A percentile compares a stretch with the other conserved stretches of the same genome.
phyloP scores from a whole-genome alignment of 2,797 vertebrate genomes.

The Sarcoramphus papa region DNA sequence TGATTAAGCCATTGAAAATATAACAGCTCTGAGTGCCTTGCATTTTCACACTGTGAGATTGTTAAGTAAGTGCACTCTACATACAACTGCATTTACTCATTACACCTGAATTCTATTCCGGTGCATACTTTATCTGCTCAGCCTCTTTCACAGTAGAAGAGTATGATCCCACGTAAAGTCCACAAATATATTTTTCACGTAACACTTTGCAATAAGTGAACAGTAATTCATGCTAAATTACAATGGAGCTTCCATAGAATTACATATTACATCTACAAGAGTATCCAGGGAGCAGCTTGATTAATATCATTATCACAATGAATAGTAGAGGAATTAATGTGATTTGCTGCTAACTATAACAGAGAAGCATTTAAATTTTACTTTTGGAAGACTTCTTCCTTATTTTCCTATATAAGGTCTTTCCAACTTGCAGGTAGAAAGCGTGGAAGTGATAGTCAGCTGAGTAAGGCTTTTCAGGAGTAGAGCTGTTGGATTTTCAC shows the following conservation, averaged over 20 bases:
- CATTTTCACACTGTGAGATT: neutral
- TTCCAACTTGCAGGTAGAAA: neutral
- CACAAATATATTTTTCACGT: slow-evolving; percentile 8
- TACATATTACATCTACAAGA: neutral
- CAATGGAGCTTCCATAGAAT: slow-evolving; percentile 10
- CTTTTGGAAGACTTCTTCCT: slow-evolving; percentile 17
- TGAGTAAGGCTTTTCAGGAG: neutral
- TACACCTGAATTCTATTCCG: neutral
- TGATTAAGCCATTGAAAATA: slow-evolving; percentile 10
- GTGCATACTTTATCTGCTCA: neutral
- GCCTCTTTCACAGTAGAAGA: neutral
- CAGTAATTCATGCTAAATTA: slow-evolving; percentile 54
- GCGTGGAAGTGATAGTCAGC: neutral
- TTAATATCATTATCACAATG: slow-evolving; percentile 55
- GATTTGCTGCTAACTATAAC: slow-evolving; percentile 45
- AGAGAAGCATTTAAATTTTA: slow-evolving; percentile 47
- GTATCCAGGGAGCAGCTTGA: slow-evolving; percentile 27
- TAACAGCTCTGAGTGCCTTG: neutral
- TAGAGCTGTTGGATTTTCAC: neutral
- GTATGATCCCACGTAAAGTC: neutral
- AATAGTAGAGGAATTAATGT: slow-evolving; percentile 47
- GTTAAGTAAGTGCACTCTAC: neutral
- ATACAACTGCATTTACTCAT: neutral
- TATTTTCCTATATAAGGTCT: neutral
- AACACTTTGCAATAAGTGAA: neutral